phyloP scores from a whole-genome alignment of 2,113 vertebrate species.

The Oryzias celebensis region DNA sequence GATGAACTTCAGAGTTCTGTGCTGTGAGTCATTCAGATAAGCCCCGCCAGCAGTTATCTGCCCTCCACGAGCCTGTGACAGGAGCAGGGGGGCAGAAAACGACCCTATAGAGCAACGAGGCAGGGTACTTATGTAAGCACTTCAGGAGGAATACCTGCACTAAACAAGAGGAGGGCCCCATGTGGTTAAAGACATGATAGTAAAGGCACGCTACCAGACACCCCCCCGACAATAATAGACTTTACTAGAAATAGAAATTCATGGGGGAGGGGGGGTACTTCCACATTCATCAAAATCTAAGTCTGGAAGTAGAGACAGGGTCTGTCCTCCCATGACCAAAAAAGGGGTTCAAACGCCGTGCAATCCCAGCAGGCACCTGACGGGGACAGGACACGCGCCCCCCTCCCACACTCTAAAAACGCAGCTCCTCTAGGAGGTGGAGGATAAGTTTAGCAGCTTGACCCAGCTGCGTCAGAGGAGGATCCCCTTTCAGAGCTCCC shows the following conservation, averaged over 20 bases:
- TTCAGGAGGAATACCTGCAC: too few species aligned
- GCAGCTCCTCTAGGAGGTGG: slow-evolving; percentile 8
- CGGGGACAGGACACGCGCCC: slow-evolving; percentile 25
- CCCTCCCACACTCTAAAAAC: slow-evolving; percentile 6
- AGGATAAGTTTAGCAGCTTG: slow-evolving; percentile 21
- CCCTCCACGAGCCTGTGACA: slow-evolving; percentile 6
- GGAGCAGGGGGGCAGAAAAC: not conserved
- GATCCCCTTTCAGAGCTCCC: slow-evolving; percentile 64
- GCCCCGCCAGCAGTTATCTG: slow-evolving; percentile 40
- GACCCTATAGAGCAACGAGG: slow-evolving; percentile 6
- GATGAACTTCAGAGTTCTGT: not conserved
- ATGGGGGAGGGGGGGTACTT: not conserved
- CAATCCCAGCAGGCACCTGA: slow-evolving; percentile 12
- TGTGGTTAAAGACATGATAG: slow-evolving; percentile 1
- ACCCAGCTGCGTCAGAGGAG: slow-evolving; percentile 45
- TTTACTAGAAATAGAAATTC: slow-evolving; percentile 48
- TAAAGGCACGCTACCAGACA: slow-evolving; percentile 10
- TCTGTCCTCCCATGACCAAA: slow-evolving; percentile 58
- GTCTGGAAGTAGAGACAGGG: slow-evolving; percentile 29
- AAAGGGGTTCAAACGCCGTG: slow-evolving; percentile 58
- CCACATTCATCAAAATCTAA: slow-evolving; percentile 17
- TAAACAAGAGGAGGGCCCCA: not conserved
- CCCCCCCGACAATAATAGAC: slow-evolving; percentile 39
- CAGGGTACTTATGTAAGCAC: slow-evolving; percentile 9
- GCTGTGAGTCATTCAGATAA: slow-evolving; percentile 33